A percentile compares a stretch with the other conserved stretches of the same genome.
Evolutionary conservation across 2,888 invertebrate genomes (phyloP).

Genomic region (Poecilus cupreus): DNA sequence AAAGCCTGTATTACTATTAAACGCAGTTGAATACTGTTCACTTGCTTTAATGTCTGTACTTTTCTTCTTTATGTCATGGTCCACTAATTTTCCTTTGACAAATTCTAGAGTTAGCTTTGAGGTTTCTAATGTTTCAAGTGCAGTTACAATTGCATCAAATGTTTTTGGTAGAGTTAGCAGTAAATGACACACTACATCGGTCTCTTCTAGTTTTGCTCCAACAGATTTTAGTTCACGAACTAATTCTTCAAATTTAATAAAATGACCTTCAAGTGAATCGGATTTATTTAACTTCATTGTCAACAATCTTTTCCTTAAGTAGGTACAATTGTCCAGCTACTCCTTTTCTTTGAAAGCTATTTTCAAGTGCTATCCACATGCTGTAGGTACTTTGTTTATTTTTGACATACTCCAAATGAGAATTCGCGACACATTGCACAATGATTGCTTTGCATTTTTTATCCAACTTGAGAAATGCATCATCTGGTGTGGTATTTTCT

Average conservation of each 20-base stretch:
- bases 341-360: too few species aligned
- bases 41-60: too few species aligned
- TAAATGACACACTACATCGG: conserved; percentile 56
- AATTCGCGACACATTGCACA: conserved; percentile 63
- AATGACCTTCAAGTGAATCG: conserved; percentile 62
- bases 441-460: conserved; percentile 63
- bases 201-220: conserved; percentile 63
- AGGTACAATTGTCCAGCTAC: too few species aligned
- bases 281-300: conserved; percentile 46
- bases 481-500: too few species aligned
- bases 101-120: not conserved
- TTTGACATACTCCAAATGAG: conserved; percentile 52
- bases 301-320: conserved; percentile 27
- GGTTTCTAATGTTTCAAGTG: not conserved
- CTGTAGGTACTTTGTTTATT: too few species aligned
- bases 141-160: not conserved
- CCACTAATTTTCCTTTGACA: not conserved
- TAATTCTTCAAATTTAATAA: too few species aligned
- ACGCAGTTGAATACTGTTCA: not conserved
- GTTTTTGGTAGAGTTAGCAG: not conserved
- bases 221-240: conserved; percentile 64
- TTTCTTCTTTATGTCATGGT: not conserved
- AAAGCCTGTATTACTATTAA: too few species aligned
- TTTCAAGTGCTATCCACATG: too few species aligned
- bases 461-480: too few species aligned